A percentile compares a stretch with the other conserved stretches of the same genome.
These are phyloP conservation scores for Tamias sibiricus DNA, from an alignment of 2,113 vertebrate genomes.

Conservation along the genomic window DNA sequence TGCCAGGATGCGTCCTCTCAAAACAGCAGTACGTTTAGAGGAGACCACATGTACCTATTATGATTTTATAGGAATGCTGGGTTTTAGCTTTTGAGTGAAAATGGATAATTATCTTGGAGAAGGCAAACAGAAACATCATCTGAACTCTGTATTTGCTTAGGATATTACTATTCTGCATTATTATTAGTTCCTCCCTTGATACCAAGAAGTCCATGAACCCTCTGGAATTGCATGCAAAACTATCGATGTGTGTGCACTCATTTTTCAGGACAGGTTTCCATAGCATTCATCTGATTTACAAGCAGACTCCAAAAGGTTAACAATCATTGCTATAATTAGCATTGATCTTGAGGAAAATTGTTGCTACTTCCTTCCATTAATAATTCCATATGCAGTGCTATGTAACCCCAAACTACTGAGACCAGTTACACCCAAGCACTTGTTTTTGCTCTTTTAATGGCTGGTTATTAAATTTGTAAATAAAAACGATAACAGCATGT, in stretches of 20 bases:
- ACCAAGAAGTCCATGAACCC: background rate
- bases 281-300: background rate
- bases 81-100: conserved; percentile 40
- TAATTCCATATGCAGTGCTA: background rate
- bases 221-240: background rate
- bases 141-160: background rate
- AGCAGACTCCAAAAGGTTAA: background rate
- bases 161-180: background rate
- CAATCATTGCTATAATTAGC: background rate
- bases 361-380: background rate
- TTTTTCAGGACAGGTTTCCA: background rate
- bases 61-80: background rate
- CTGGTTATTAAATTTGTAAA: background rate
- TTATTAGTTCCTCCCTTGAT: background rate
- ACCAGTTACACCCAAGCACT: background rate
- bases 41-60: background rate
- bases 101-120: background rate
- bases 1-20: background rate
- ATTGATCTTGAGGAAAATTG: background rate
- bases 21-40: background rate
- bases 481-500: background rate
- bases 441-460: background rate
- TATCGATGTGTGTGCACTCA: background rate
- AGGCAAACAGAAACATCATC: background rate
- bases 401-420: background rate